These are phyloP conservation scores for Rutpela maculata DNA, from an alignment of 2,888 invertebrate genomes.

Conservation along the genomic window DNA sequence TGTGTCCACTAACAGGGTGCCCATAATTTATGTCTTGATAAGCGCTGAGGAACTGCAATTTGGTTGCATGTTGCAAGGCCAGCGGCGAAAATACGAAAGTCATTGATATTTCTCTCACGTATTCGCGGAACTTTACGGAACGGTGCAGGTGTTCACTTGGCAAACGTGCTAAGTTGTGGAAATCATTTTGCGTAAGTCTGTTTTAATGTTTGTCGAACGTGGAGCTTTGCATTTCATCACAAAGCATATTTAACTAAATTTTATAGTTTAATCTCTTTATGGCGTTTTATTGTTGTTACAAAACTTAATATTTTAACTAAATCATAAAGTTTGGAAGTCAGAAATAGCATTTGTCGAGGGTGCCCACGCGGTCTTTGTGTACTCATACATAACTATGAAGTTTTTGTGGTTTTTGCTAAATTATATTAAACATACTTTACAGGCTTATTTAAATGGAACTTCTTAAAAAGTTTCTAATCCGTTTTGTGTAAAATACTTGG, in stretches of 20 bases:
- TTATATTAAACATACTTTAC: slow-evolving; percentile 29
- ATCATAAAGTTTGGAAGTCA: slow-evolving; percentile 17
- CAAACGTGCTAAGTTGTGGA: slow-evolving; percentile 53
- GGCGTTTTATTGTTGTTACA: slow-evolving; percentile 43
- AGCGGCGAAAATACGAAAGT: not conserved
- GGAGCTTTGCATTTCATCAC: slow-evolving; percentile 45
- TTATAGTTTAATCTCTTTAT: slow-evolving; percentile 45
- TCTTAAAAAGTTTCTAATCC: slow-evolving; percentile 35
- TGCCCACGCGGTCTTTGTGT: slow-evolving; percentile 20
- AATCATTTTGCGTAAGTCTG: slow-evolving; percentile 61
- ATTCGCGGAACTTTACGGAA: slow-evolving; percentile 39
- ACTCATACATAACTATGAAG: slow-evolving; percentile 35
- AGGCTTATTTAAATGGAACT: slow-evolving; percentile 14
- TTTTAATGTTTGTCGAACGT: slow-evolving; percentile 62
- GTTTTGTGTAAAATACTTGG: slow-evolving; percentile 22
- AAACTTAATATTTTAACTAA: slow-evolving; percentile 42
- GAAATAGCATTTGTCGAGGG: slow-evolving; percentile 20
- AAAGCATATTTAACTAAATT: slow-evolving; percentile 40
- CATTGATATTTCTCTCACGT: slow-evolving; percentile 39
- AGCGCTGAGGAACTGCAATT: slow-evolving; percentile 1
- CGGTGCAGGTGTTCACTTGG: slow-evolving; percentile 57
- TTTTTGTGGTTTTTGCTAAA: slow-evolving; percentile 32
- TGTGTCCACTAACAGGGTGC: no score
- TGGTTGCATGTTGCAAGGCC: slow-evolving; percentile 16
- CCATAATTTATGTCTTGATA: slow-evolving; percentile 1